Evolutionary conservation across 2,113 vertebrate species (phyloP), one percentile per base, ranked within the genome.

Genomic region (Strix uralensis): DNA sequence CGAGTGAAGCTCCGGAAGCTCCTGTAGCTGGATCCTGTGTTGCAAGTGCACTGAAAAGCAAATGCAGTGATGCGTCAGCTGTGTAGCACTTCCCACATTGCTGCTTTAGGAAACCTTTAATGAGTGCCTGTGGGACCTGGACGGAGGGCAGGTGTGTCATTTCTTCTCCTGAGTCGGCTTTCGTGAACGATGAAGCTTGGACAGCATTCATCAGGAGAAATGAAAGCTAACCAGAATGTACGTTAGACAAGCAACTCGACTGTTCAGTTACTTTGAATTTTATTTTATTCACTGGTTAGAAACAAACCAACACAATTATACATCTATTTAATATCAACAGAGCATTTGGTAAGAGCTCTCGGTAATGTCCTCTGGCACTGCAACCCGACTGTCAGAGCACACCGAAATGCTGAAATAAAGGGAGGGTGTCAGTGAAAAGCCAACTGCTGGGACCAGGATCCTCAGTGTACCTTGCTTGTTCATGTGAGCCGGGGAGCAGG

Each of bases 401-500:
- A 55, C 15, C 4, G 1, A 65, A 61, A 40, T 1, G 5, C 62
- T 85, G 52, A 44, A 44, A n/a, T 38, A 30, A 71, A 49, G 32
- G 30, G 26, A 54, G 15, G 23, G 36, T 55, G 40, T 4, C 15
- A 25, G 38, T 34, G 14, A 51, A 51, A 49, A 59, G 26, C 27
- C 55, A 47, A 1, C 34, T 40, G 30, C 57, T 59, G 27, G 47
- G 49, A 21, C 36, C 49, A 22, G 47, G 15, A 47, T 30, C 46
- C 57, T 25, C 32, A 5, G 8, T 5, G 21, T 46, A 26, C 15
- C 16, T 34, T 34, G 3, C 20, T n/a, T 62, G 42, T 59, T 70
- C 1, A 5, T 3, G 0, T 54, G 44, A 51, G 30, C 40, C 0
- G 1, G 14, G 44, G n/a, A 72, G 42, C 13, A 13, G n/a, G 16